Evolutionary conservation across 2,797 vertebrate species (phyloP).

Genomic region (Hozukius guyotensis): DNA sequence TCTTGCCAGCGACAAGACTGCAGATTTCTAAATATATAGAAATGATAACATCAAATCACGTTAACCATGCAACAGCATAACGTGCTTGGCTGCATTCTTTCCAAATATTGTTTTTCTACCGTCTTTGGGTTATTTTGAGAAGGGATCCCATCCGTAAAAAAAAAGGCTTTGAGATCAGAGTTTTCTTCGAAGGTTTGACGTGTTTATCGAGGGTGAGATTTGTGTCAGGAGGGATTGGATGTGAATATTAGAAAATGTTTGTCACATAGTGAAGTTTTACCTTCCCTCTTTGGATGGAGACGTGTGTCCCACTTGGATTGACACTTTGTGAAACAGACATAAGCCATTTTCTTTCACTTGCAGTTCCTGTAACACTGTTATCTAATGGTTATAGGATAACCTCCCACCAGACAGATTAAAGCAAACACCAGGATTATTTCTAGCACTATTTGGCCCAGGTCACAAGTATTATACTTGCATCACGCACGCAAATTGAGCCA

Average conservation of each 20-base stretch:
- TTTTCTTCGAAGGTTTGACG: constrained; percentile 34
- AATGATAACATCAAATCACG: constrained; percentile 18
- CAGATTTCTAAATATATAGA: constrained; percentile 40
- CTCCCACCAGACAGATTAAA: constrained; percentile 22
- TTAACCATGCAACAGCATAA: neutral
- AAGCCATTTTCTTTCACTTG: neutral
- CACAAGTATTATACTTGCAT: neutral
- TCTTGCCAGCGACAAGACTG: constrained; percentile 27
- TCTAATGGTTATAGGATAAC: constrained; percentile 30
- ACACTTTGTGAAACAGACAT: constrained; percentile 5
- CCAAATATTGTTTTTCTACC: constrained; percentile 22
- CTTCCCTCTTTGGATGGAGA: neutral
- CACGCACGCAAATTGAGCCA: neutral
- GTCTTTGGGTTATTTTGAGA: constrained; percentile 40
- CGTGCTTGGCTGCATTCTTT: neutral
- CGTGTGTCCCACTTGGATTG: constrained; percentile 2
- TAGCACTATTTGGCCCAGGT: neutral
- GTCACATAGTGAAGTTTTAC: neutral
- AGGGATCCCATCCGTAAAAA: neutral
- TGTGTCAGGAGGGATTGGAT: constrained; percentile 23
- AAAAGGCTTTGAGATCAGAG: constrained; percentile 16
- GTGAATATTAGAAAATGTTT: constrained; percentile 24
- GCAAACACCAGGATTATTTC: constrained; percentile 31
- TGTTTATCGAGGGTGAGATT: constrained; percentile 15
- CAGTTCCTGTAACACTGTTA: constrained; percentile 8